phyloP scores from a whole-genome alignment of 23 tunicate species.

The Phallusia fumigata region DNA sequence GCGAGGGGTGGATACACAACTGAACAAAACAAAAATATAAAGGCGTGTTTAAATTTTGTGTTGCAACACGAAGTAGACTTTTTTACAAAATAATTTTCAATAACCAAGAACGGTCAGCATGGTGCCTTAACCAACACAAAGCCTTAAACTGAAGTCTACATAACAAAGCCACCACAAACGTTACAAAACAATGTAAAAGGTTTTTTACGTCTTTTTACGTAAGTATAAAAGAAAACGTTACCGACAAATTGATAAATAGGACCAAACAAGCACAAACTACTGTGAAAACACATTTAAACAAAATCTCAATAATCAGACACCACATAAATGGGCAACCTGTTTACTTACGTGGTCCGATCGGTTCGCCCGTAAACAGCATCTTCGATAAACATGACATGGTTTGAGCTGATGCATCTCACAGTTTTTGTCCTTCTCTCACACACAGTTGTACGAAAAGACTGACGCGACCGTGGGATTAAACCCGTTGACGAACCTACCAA shows the following conservation, averaged over 20 bases:
- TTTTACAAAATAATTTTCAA: too few relatives aligned
- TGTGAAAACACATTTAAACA: background rate
- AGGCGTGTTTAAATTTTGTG: too few relatives aligned
- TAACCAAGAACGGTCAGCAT: too few relatives aligned
- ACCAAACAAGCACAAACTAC: too few relatives aligned
- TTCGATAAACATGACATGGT: conserved; percentile 29
- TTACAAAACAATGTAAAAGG: too few relatives aligned
- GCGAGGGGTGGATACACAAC: background rate
- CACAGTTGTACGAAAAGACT: conserved; percentile 19
- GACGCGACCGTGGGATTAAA: conserved; percentile 20
- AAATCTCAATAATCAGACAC: background rate
- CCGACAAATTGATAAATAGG: too few relatives aligned
- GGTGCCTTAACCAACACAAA: too few relatives aligned
- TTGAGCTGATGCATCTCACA: conserved; percentile 5
- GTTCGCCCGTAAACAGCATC: conserved; percentile 42
- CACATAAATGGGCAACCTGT: background rate
- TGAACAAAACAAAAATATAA: background rate
- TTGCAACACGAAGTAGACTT: too few relatives aligned
- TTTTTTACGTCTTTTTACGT: too few relatives aligned
- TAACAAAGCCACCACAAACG: too few relatives aligned
- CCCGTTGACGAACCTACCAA: conserved; percentile 11
- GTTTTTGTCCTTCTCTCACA: conserved; percentile 39
- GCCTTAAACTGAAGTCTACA: too few relatives aligned
- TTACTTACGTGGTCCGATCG: conserved; percentile 17
- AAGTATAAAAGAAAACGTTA: too few relatives aligned